Conservation (phyloP, 35 echinoderm and acorn worm genomes). For the Heliocidaris erythrogramma region DNA sequence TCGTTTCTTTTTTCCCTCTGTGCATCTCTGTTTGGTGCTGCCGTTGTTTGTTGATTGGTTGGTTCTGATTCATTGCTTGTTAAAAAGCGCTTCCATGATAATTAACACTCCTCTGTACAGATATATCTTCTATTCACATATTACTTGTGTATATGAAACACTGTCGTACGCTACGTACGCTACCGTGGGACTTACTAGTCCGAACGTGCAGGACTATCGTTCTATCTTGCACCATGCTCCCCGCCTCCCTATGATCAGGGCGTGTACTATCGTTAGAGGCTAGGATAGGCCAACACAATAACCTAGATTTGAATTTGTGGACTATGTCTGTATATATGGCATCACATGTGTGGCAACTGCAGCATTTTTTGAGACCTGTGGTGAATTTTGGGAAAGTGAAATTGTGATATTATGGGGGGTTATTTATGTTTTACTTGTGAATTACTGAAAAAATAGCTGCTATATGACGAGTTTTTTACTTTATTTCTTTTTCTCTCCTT, state of each 20-base stretch:
- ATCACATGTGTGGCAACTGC: slow-evolving; percentile 14
- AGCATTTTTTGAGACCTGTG: neutral
- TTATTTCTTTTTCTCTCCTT: neutral
- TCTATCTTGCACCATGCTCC: neutral
- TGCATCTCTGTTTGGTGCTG: neutral
- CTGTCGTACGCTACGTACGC: neutral
- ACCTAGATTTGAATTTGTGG: slow-evolving; percentile 2
- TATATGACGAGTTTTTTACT: neutral
- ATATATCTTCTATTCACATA: neutral
- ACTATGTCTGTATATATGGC: slow-evolving; percentile 12
- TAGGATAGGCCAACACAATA: neutral
- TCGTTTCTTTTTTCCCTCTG: neutral
- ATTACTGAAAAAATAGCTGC: neutral
- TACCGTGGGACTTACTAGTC: neutral
- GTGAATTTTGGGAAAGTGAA: neutral
- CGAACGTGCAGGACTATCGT: neutral
- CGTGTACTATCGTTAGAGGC: neutral
- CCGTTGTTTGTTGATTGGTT: neutral
- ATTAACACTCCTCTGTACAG: neutral
- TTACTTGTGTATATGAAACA: neutral
- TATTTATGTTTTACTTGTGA: slow-evolving; percentile 19
- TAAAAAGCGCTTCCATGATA: slow-evolving; percentile 9
- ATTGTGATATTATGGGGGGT: slow-evolving; percentile 7
- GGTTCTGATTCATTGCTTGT: neutral
- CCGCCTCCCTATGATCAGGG: neutral